Evolutionary conservation across 2,888 invertebrate genomes (phyloP).

Genomic region (Cecidostiba fungosa): DNA sequence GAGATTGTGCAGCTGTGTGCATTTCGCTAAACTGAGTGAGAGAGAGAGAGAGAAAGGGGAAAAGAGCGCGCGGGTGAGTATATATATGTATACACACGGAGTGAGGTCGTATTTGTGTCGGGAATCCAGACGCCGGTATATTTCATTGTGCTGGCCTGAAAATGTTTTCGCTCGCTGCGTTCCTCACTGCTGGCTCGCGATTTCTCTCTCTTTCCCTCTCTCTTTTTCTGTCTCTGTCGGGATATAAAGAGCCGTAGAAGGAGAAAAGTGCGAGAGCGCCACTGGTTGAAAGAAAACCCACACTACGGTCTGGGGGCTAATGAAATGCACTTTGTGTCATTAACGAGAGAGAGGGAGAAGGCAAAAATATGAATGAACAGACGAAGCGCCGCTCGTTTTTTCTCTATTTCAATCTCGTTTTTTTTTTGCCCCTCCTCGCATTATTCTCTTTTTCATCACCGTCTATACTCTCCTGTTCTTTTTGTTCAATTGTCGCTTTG

Average conservation of each 20-base stretch:
- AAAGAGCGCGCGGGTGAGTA: neutral
- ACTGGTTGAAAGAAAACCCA: conserved; percentile 23
- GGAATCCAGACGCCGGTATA: conserved; percentile 57
- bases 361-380: conserved; percentile 49
- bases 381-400: neutral
- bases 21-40: conserved; percentile 43
- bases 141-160: conserved; percentile 65
- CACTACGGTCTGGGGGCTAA: conserved; percentile 53
- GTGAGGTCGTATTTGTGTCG: conserved; percentile 54
- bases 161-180: conserved; percentile 41
- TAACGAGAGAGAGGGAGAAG: conserved; percentile 20
- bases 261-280: neutral
- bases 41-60: conserved; percentile 29
- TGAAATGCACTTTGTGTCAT: conserved; percentile 61
- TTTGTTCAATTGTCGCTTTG: conserved; percentile 53
- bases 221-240: neutral
- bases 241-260: conserved; percentile 12
- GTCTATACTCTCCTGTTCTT: conserved; percentile 3
- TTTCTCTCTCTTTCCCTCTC: conserved; percentile 21
- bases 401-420: neutral
- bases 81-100: neutral
- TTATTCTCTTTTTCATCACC: neutral
- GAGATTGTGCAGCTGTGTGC: conserved; percentile 42
- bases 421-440: neutral
- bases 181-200: neutral